Conservation (phyloP, 2,797 vertebrate species). For the Phoeniculus purpureus region DNA sequence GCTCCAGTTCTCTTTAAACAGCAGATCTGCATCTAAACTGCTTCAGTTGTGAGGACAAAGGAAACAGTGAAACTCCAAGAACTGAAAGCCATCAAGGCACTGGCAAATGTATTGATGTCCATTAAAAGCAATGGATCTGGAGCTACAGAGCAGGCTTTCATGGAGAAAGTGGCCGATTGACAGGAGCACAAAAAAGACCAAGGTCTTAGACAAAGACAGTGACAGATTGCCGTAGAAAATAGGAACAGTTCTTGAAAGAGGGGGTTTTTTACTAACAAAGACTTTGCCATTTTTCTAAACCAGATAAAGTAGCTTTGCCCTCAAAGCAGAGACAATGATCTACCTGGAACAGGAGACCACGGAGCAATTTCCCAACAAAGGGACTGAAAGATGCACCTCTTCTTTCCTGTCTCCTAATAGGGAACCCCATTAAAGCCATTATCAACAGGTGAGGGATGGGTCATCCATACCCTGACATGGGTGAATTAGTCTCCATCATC, state of each 20-base stretch:
- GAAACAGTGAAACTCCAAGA: not conserved
- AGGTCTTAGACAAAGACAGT: not conserved
- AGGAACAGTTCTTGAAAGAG: not conserved
- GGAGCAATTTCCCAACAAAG: not conserved
- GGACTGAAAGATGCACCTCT: not conserved
- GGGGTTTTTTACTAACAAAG: not conserved
- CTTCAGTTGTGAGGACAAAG: constrained; percentile 15
- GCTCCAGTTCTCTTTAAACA: not conserved
- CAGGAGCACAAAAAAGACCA: not conserved
- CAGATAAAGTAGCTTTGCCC: not conserved
- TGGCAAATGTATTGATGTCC: not conserved
- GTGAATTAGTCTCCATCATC: not conserved
- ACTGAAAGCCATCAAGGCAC: constrained; percentile 13
- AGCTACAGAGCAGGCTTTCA: not conserved
- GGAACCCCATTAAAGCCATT: not conserved
- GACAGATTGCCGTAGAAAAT: not conserved
- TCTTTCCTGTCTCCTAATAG: not conserved
- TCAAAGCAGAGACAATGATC: not conserved
- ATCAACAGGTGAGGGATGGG: not conserved
- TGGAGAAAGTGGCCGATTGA: not conserved
- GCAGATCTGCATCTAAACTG: constrained; percentile 6
- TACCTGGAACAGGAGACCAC: not conserved
- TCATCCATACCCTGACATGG: not conserved
- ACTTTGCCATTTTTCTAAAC: not conserved
- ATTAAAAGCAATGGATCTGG: not conserved